These are phyloP conservation scores for Podarcis siculus DNA, from an alignment of 2,797 vertebrate genomes.

Conservation along the genomic window DNA sequence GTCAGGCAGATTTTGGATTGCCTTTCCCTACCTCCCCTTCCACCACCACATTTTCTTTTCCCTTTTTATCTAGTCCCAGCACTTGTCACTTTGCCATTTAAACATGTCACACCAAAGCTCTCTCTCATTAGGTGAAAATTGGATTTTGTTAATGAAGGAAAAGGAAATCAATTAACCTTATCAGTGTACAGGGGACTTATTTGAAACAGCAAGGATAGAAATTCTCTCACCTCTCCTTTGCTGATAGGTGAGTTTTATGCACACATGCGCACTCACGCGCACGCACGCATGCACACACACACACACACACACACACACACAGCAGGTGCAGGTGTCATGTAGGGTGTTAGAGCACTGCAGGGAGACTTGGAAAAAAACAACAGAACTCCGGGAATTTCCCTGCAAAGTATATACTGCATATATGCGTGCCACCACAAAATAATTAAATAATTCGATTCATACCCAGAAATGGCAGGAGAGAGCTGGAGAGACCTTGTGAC, in stretches of 20 bases:
- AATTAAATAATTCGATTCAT: too few relatives aligned
- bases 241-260: conserved; percentile 2
- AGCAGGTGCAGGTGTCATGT: neutral
- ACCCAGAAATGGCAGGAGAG: too few relatives aligned
- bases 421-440: too few relatives aligned
- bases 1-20: neutral
- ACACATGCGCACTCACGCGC: neutral
- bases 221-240: conserved; percentile 26
- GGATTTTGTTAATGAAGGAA: conserved; percentile 82
- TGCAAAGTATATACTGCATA: conserved; percentile 23
- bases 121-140: conserved; percentile 77
- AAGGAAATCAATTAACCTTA: conserved; percentile 83
- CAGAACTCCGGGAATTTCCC: conserved; percentile 59
- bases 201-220: conserved; percentile 57
- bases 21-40: neutral
- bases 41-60: neutral
- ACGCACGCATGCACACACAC: neutral
- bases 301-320: neutral
- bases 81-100: conserved; percentile 66
- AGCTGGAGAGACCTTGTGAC: too few relatives aligned
- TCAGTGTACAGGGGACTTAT: conserved; percentile 69
- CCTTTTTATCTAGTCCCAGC: neutral
- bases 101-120: conserved; percentile 68
- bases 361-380: conserved; percentile 47
- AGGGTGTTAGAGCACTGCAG: neutral